Evolutionary conservation across 2,113 vertebrate species (phyloP), one percentile per base, ranked within the genome.

Genomic region (Nerophis ophidion): DNA sequence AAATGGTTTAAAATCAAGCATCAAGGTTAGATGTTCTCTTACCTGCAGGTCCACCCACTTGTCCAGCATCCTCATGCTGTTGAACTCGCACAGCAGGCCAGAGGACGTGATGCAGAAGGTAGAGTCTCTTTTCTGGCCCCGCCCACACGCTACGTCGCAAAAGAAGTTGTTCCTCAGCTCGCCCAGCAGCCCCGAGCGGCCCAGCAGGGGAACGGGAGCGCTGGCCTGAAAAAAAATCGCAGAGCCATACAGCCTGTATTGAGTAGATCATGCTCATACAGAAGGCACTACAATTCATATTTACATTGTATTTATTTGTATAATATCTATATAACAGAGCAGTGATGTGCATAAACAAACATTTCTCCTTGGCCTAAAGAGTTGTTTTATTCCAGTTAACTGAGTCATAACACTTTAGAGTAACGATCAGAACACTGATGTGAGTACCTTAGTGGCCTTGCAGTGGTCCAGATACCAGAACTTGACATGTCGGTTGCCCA

Each of bases 391-490:
- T 26, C 26, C 4, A 26, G 26, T 4, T 26, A 26, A 26, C 26
- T 26, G 26, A 26, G 26, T 26, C 26, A 2, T 3, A 26, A 26
- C 26, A 26, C 26, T 26, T 12, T 44, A 40, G 8, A 40, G 38
- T 40, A 40, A 40, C 3, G 10, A 40, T 40, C 38, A 40, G 15
- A 15, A 10, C 8, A 11, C 36, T 11, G 8, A 4, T n/a, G 9
- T 7, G 4, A 11, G 7, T 77, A 98, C 96, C 95, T 99, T 95
- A 44, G 88, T 93, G 48, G 92, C 89, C 84, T 93, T 94, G 75
- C 92, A 92, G 68, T 93, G 93, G 68, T 97, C 93, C 57, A 99
- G 88, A 76, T 98, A 98, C 96, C 96, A 99, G 87, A 98, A 99
- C 77, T 94, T 95, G 84, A 99, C 90, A 48, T 99, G 96, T 52